Evolutionary conservation across 35 echinoderm and acorn worm species (phyloP), one percentile per base, ranked within the genome.

Genomic region (Hemicentrotus pulcherrimus): DNA sequence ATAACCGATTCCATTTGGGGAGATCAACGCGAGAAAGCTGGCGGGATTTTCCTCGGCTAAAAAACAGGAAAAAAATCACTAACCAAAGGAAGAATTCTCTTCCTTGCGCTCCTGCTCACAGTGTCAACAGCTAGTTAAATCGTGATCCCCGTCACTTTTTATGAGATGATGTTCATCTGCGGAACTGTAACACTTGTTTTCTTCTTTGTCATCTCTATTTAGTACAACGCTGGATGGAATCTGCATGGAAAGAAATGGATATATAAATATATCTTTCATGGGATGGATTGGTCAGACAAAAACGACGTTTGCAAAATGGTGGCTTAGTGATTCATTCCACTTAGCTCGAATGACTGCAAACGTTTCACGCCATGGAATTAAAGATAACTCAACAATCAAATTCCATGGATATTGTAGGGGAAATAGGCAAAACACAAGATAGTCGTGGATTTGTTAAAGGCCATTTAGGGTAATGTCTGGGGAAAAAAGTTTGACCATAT

Each of bases 1-100:
- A 90, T 90, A 33, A 90, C 88, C 88, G 88, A 90, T 90, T 90
- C 46, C 88, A 90, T 90, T 90, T 90, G 88, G 31, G 32, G 88
- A 90, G 88, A 33, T 90, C 32, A 41, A 33, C 46, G 32, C 88
- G 2, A 30, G 14, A 41, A 90, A 33, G 88, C 32, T 33, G 88
- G 88, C 46, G 88, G n/a, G 32, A 33, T 90, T 90, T 47, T 47
- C 88, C 15, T 90, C 88, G 46, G 88, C 14, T 90, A 90, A 90
- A 90, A 78, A 78, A 78, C 65, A 78, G 65, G 65, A 78, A 28
- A n/a, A 41, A 78, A 78, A 32, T 31, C 88, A 90, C 88, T 90
- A 90, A 90, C 88, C 19, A 30, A 90, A 19, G 7, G 88, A 90
- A 78, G 19, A 78, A 22, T 9, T 78, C 65, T 78, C 65, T n/a